These are phyloP conservation scores for Tolmerus cingulatus DNA, from an alignment of 2,888 invertebrate species.

Conservation along the genomic window DNA sequence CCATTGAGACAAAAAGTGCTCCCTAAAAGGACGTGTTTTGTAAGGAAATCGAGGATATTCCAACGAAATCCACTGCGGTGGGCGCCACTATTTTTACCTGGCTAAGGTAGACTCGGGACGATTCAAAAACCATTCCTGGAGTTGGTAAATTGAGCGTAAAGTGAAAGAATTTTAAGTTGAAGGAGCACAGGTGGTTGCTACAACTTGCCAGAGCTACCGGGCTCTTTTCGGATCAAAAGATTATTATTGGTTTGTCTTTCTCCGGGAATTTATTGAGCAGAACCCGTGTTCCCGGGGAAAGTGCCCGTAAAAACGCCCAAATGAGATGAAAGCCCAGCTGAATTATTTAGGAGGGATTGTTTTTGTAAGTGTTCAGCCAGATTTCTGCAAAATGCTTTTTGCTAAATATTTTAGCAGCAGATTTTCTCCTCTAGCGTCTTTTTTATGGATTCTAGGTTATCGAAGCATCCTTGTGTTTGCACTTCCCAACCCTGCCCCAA, in stretches of 20 bases:
- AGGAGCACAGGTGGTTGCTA: slow-evolving; percentile 7
- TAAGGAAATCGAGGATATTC: slow-evolving; percentile 9
- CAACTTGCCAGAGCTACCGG: background rate
- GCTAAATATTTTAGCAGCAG: background rate
- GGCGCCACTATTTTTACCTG: background rate
- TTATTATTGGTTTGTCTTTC: slow-evolving; percentile 8
- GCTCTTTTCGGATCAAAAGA: background rate
- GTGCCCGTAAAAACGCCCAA: background rate
- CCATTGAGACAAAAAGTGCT: slow-evolving; percentile 27
- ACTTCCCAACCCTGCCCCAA: background rate
- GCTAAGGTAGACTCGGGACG: background rate
- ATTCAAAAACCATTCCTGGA: slow-evolving; percentile 1
- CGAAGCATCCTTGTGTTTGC: background rate
- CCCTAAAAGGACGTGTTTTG: slow-evolving; percentile 21
- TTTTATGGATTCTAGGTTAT: background rate
- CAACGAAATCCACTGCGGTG: background rate
- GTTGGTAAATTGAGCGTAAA: background rate
- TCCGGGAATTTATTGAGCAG: background rate
- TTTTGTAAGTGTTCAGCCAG: background rate
- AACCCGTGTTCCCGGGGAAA: background rate
- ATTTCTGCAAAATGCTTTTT: background rate
- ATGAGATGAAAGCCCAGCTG: background rate
- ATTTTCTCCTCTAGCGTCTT: background rate
- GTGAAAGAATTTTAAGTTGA: background rate
- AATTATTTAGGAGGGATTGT: background rate